Base-by-base conservation (phyloP, 2,888 invertebrate species). In the Sarcophaga carnaria region DNA sequence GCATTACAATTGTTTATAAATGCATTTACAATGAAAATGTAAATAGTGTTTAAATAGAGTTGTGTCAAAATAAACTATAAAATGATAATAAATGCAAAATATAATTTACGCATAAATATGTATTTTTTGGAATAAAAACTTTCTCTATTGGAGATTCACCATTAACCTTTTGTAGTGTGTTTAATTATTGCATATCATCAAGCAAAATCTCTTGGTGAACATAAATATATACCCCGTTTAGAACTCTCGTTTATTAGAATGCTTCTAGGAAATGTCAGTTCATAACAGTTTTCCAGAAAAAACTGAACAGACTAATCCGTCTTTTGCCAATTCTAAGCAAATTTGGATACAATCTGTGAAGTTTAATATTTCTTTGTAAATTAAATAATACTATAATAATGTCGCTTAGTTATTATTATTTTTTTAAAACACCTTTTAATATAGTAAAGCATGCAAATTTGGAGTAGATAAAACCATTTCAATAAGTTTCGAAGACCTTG, bases 21-120 rank as follows among this genome's bases (percentile, higher is more conserved):
- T 80, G 80, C 84, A 76, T 76, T 76, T 71, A 47, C 59, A 66
- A 75, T 84, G 60, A 80, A 80, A 80, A 76, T 84, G 84, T 85
- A 76, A 71, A 76, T 84, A 80, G 54, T 72, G 71, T 78, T 67
- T 72, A 77, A 78, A 45, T 63, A 72, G 83, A 83, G 71, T 22
- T 81, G 75, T 83, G 76, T 77, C 59, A 70, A 83, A 77, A 71
- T 59, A 78, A 49, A 77, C 76, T 64, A 62, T 75, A 22, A 64
- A 71, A 83, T 67, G 60, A 49, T 66, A 83, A 83, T 78, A 83
- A 78, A 83, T 74, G 62, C 78, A 67, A 49, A 72, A 67, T 37
- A 72, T 64, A 72, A 72, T 78, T 67, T 20, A 83, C 37, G 77
- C 60, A 77, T n/a, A 64, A 76, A 60, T 63, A 74, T 74, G 62